These are phyloP conservation scores for Bubo scandiacus DNA, from an alignment of 2,113 vertebrate species.

Conservation along the genomic window DNA sequence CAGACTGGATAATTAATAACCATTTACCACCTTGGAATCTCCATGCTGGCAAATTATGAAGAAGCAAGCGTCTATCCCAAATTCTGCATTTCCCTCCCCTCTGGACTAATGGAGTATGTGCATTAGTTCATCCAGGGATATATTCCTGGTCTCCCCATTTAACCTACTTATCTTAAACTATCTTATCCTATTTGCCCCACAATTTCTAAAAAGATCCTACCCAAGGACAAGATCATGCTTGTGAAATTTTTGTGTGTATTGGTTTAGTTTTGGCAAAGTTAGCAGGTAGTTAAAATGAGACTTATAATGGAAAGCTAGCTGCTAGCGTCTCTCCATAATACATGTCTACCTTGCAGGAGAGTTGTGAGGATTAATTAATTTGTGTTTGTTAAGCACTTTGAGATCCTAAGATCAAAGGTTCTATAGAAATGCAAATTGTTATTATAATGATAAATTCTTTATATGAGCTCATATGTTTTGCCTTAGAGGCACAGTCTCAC, in stretches of 20 bases:
- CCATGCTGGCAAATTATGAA: neutral
- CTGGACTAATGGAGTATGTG: neutral
- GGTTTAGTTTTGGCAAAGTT: constrained; percentile 61
- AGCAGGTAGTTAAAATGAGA: constrained; percentile 43
- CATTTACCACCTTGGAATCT: constrained; percentile 5
- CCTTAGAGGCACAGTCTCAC: constrained; percentile 49
- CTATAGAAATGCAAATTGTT: constrained; percentile 65
- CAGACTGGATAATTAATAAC: neutral
- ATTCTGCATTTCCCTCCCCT: constrained; percentile 9
- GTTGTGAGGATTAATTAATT: constrained; percentile 67
- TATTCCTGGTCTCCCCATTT: constrained; percentile 51
- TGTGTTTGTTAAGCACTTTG: constrained; percentile 39
- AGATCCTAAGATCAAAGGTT: constrained; percentile 62
- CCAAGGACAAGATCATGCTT: constrained; percentile 52
- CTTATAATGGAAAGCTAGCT: constrained; percentile 62
- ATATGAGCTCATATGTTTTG: constrained; percentile 64
- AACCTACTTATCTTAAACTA: constrained; percentile 56
- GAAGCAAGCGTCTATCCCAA: neutral
- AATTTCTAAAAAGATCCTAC: constrained; percentile 50
- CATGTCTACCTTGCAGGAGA: constrained; percentile 53
- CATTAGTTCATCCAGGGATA: constrained; percentile 41
- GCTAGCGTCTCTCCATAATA: constrained; percentile 53
- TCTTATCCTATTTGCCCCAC: constrained; percentile 51
- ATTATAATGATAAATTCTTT: constrained; percentile 58
- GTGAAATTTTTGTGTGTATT: constrained; percentile 61